These are phyloP conservation scores for Chaenocephalus aceratus DNA, from an alignment of 2,113 vertebrate genomes.

Conservation along the genomic window DNA sequence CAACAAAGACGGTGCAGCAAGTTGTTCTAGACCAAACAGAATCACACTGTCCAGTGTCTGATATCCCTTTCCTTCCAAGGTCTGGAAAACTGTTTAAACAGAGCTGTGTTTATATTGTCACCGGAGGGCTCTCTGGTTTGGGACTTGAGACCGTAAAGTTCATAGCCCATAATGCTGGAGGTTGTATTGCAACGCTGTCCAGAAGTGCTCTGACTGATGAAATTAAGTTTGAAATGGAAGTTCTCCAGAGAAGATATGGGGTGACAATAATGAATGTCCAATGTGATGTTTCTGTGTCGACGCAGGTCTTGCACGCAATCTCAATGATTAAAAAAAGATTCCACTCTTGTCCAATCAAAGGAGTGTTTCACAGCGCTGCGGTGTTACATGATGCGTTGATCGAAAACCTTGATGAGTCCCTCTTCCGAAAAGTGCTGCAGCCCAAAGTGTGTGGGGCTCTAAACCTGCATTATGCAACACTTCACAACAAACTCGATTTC, in stretches of 20 bases:
- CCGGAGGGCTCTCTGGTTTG: conserved; percentile 88
- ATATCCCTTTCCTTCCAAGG: conserved; percentile 71
- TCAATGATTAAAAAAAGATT: conserved; percentile 76
- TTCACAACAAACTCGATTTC: conserved; percentile 85
- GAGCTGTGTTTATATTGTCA: conserved; percentile 85
- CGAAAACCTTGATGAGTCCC: conserved; percentile 81
- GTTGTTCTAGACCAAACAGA: conserved; percentile 72
- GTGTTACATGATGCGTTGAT: conserved; percentile 85
- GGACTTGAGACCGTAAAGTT: conserved; percentile 91
- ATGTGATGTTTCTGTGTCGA: conserved; percentile 82
- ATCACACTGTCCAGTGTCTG: conserved; percentile 61
- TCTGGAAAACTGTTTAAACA: conserved; percentile 80
- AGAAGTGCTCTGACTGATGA: conserved; percentile 76
- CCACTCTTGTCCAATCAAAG: conserved; percentile 82
- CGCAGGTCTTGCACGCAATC: conserved; percentile 82
- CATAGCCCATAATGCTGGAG: conserved; percentile 85
- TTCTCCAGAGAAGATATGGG: conserved; percentile 73
- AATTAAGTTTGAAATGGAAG: conserved; percentile 79
- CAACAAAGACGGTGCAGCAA: conserved; percentile 66
- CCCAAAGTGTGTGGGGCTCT: conserved; percentile 89
- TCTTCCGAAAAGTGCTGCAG: conserved; percentile 85
- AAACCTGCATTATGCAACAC: conserved; percentile 88
- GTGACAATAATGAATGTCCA: conserved; percentile 76
- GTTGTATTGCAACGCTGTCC: conserved; percentile 85
- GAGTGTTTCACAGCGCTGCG: conserved; percentile 90